Evolutionary conservation across 2,797 vertebrate genomes (phyloP).

Genomic region (Sorex maritimensis): DNA sequence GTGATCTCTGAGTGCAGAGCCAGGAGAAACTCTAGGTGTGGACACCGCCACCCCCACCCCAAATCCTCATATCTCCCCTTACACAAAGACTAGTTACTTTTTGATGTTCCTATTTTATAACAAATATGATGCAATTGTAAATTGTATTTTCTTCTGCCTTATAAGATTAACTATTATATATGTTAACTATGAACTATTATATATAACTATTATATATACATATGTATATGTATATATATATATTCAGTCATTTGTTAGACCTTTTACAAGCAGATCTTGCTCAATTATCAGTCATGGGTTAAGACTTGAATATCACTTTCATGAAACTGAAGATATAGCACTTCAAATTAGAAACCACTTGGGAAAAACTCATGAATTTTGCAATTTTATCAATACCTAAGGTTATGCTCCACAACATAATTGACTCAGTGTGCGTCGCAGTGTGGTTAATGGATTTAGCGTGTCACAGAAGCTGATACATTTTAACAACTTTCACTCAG

Average conservation of each 20-base stretch:
- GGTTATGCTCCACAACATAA: background rate
- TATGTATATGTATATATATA: background rate
- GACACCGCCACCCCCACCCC: too few species aligned
- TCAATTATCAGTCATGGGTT: background rate
- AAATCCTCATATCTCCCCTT: background rate
- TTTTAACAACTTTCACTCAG: background rate
- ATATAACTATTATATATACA: too few species aligned
- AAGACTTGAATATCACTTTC: background rate
- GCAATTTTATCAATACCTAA: background rate
- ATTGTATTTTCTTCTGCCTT: conserved; percentile 16
- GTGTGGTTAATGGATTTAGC: background rate
- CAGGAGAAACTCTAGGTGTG: too few species aligned
- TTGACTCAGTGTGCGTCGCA: background rate
- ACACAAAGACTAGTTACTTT: background rate
- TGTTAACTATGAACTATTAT: background rate
- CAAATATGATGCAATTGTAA: background rate
- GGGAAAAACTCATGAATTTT: background rate
- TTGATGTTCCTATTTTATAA: background rate
- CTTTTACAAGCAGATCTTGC: background rate
- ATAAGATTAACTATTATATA: background rate
- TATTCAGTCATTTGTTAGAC: background rate
- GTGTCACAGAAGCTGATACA: background rate
- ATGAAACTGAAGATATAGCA: background rate
- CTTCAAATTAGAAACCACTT: background rate
- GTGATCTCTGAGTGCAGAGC: too few species aligned